Evolutionary conservation across 2,113 vertebrate genomes (phyloP).

Genomic region (Nanorana parkeri): DNA sequence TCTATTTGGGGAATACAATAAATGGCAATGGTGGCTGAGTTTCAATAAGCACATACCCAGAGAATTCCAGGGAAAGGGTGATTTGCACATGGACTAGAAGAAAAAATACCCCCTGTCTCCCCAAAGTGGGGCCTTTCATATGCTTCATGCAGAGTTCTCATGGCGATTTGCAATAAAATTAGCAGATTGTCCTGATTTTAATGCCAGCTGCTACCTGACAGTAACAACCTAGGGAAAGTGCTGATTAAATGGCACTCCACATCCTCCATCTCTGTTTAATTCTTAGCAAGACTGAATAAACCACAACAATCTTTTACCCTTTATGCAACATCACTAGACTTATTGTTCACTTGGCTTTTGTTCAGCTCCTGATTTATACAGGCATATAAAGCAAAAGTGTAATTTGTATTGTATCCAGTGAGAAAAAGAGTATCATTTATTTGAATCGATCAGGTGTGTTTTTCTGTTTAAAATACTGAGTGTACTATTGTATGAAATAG

Average conservation of each 20-base stretch:
- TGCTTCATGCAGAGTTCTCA: slow-evolving; percentile 8
- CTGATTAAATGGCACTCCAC: slow-evolving; percentile 18
- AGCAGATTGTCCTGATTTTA: slow-evolving; percentile 38
- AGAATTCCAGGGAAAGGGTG: slow-evolving; percentile 26
- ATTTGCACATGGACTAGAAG: slow-evolving; percentile 31
- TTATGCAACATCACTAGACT: slow-evolving; percentile 5
- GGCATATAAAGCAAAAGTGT: neutral
- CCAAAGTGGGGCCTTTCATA: slow-evolving; percentile 44
- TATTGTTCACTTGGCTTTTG: neutral
- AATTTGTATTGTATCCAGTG: too few relatives aligned
- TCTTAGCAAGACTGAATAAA: slow-evolving; percentile 28
- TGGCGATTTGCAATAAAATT: slow-evolving; percentile 17
- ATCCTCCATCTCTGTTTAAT: neutral
- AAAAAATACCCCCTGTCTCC: slow-evolving; percentile 16
- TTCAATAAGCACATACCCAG: slow-evolving; percentile 43
- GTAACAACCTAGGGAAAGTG: neutral
- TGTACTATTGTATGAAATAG: too few relatives aligned
- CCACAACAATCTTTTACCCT: neutral
- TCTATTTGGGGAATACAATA: slow-evolving; percentile 29
- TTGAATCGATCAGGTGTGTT: too few relatives aligned
- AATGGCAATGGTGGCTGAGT: slow-evolving; percentile 29
- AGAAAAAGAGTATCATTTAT: too few relatives aligned
- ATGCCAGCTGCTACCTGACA: slow-evolving; percentile 36
- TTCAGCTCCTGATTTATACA: neutral
- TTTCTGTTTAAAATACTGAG: too few relatives aligned